Conservation (phyloP, 1,140 invertebrate genomes). For the Archivesica marissinica region DNA sequence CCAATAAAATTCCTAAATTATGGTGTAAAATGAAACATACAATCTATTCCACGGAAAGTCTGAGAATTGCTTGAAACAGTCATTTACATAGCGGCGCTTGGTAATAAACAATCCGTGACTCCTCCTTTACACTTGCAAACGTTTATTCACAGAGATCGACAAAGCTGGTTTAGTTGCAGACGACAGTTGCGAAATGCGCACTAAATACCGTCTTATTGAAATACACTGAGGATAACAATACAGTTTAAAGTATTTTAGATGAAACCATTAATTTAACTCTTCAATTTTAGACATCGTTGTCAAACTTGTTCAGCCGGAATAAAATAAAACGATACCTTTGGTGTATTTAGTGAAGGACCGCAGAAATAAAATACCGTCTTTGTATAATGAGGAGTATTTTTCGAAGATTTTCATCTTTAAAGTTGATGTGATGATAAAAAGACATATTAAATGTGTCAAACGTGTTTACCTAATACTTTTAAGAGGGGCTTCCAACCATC, state of each 20-base stretch:
- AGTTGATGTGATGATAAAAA: slow-evolving; percentile 27
- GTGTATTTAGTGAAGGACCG: background rate
- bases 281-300: background rate
- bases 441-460: slow-evolving; percentile 35
- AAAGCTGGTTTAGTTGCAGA: slow-evolving; percentile 9
- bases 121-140: slow-evolving; percentile 22
- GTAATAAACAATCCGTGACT: slow-evolving; percentile 37
- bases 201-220: slow-evolving; percentile 16
- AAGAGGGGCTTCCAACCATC: background rate
- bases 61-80: slow-evolving; percentile 20
- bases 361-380: slow-evolving; percentile 21
- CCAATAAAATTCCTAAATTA: slow-evolving; percentile 18
- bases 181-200: slow-evolving; percentile 15
- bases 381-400: background rate
- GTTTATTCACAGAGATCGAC: slow-evolving; percentile 23
- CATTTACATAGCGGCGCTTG: slow-evolving; percentile 40
- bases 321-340: slow-evolving; percentile 1
- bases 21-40: slow-evolving; percentile 11
- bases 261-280: slow-evolving; percentile 33
- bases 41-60: slow-evolving; percentile 24
- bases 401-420: background rate
- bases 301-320: slow-evolving; percentile 10
- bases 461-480: slow-evolving; percentile 32
- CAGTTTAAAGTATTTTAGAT: too few relatives aligned
- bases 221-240: background rate